Evolutionary conservation across 2,888 invertebrate genomes (phyloP).

Genomic region (Tiliacea aurago): DNA sequence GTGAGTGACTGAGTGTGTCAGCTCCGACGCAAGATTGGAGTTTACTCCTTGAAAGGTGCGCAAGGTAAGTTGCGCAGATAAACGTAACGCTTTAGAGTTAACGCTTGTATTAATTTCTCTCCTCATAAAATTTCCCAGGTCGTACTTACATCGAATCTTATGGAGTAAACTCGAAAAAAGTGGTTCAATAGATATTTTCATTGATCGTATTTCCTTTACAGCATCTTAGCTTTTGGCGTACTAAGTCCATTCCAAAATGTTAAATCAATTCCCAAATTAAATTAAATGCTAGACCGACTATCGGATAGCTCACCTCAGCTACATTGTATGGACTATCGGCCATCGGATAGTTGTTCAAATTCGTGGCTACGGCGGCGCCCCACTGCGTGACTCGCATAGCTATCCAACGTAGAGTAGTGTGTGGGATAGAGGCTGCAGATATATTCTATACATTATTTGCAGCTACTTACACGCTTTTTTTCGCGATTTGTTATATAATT

Average conservation of each 20-base stretch:
- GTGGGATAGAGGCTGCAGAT: conserved; percentile 15
- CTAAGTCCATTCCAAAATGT: not conserved
- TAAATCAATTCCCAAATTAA: not conserved
- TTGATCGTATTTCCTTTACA: not conserved
- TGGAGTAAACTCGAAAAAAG: not conserved
- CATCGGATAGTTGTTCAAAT: conserved; percentile 36
- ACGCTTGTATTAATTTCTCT: no score
- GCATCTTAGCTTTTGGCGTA: not conserved
- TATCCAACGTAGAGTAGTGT: conserved; percentile 39
- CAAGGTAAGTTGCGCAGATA: no score
- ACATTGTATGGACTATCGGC: conserved; percentile 5
- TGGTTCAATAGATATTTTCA: no score
- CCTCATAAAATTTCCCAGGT: no score
- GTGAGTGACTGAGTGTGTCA: not conserved
- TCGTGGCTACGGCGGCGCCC: conserved; percentile 27
- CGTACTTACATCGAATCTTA: no score
- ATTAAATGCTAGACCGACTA: not conserved
- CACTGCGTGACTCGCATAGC: conserved; percentile 35
- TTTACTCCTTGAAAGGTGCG: no score
- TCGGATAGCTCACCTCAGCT: conserved; percentile 13
- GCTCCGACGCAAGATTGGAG: no score
- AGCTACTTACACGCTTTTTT: no score
- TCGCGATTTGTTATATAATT: no score
- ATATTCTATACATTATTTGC: no score
- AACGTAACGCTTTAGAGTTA: no score